These are phyloP conservation scores for Metridium senile DNA, from an alignment of 92 coral and sea anemone genomes.

Conservation along the genomic window DNA sequence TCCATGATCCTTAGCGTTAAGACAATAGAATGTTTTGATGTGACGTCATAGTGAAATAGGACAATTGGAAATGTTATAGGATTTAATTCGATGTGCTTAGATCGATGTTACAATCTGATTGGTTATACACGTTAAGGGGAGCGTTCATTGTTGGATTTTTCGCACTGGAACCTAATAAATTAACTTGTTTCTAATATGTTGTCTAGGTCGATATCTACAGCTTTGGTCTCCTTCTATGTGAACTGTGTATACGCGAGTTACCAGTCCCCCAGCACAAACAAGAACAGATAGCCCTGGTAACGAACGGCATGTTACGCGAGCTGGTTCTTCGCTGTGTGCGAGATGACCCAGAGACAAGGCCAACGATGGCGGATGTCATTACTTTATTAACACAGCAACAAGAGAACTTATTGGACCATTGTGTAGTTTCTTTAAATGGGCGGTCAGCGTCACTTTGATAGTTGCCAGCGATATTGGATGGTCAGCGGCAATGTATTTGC, in stretches of 20 bases:
- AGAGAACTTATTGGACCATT: constrained; percentile 53
- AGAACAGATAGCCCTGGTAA: constrained; percentile 83
- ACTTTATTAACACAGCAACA: constrained; percentile 62
- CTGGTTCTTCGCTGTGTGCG: constrained; percentile 78
- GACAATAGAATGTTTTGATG: no score
- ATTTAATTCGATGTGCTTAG: no score
- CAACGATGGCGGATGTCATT: constrained; percentile 73
- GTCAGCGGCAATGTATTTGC: no score
- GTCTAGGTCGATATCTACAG: constrained; percentile 90
- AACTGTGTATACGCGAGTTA: constrained; percentile 92
- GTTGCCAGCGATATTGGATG: background rate
- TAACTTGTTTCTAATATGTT: background rate
- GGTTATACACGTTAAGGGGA: no score
- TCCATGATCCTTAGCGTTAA: no score
- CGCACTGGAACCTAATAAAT: no score
- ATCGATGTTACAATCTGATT: no score
- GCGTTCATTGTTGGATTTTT: no score
- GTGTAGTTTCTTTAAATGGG: constrained; percentile 68
- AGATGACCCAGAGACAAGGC: constrained; percentile 78
- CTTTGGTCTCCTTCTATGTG: constrained; percentile 87
- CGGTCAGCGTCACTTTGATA: constrained; percentile 63
- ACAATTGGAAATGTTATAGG: no score
- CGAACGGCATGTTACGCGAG: constrained; percentile 88
- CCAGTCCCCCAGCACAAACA: constrained; percentile 89
- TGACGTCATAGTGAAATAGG: no score